Evolutionary conservation across 1,140 invertebrate species (phyloP).

Genomic region (Scylla paramamosain): DNA sequence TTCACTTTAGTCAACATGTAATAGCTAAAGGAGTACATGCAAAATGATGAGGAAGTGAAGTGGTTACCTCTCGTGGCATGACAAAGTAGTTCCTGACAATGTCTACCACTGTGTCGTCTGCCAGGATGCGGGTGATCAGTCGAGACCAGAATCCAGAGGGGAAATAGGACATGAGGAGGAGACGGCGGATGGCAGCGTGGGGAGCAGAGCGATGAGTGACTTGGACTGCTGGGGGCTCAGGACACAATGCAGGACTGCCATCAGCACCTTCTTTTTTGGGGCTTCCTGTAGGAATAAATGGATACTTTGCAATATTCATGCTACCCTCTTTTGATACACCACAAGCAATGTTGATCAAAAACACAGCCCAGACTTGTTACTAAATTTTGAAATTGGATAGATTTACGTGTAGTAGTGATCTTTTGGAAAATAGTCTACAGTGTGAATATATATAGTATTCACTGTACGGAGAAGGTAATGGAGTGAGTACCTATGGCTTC

Average conservation of each 20-base stretch:
- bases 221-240: conserved; percentile 70
- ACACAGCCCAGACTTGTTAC: no score
- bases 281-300: conserved; percentile 57
- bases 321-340: no score
- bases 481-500: conserved; percentile 71
- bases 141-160: conserved; percentile 99
- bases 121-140: conserved; percentile 93
- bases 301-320: no score
- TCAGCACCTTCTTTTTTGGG: conserved; percentile 74
- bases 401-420: no score
- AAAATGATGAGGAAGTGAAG: background rate
- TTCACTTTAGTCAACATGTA: no score
- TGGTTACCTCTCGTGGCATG: conserved; percentile 84
- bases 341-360: no score
- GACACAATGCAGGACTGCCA: background rate
- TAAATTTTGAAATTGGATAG: no score
- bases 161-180: conserved; percentile 96
- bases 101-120: conserved; percentile 92
- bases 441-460: background rate
- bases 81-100: conserved; percentile 88
- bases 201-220: conserved; percentile 78
- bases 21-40: background rate
- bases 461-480: background rate
- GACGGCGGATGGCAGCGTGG: conserved; percentile 80
- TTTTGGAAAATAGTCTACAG: no score